Conservation (phyloP, 2,113 vertebrate genomes). For the Urocolius indicus region DNA sequence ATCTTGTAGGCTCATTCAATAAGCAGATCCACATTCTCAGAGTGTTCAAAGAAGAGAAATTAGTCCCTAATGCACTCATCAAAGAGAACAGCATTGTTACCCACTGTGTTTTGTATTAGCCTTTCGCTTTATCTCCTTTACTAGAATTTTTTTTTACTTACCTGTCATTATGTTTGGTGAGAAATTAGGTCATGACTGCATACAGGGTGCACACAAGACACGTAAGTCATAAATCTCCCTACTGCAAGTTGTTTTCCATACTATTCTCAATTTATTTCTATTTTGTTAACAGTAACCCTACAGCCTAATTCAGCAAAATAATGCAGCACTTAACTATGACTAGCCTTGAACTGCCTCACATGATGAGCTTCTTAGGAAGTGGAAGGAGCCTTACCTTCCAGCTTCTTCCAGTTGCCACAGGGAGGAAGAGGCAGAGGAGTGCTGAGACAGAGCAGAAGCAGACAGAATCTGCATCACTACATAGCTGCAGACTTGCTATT, state of each 20-base stretch:
- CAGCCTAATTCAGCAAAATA: not conserved
- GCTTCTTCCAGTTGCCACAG: not conserved
- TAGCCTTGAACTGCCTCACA: not conserved
- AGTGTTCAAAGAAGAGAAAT: slow-evolving; percentile 27
- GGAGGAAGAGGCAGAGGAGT: not conserved
- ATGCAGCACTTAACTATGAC: not conserved
- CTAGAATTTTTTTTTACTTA: not conserved
- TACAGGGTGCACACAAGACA: not conserved
- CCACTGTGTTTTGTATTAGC: slow-evolving; percentile 18
- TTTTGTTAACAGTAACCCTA: not conserved
- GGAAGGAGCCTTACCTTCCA: not conserved
- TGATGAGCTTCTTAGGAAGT: not conserved
- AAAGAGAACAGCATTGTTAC: slow-evolving; percentile 19
- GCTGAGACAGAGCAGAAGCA: not conserved
- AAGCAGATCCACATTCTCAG: not conserved
- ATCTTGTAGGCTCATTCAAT: not conserved
- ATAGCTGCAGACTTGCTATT: not conserved
- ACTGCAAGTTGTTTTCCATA: not conserved
- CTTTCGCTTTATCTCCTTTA: slow-evolving; percentile 21
- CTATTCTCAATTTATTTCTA: slow-evolving; percentile 38
- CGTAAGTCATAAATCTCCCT: not conserved
- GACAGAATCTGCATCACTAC: not conserved
- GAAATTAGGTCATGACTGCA: not conserved
- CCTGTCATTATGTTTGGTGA: not conserved
- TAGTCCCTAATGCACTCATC: slow-evolving; percentile 10